Conservation (phyloP, 1,140 invertebrate genomes). For the Dendroctonus ponderosae region DNA sequence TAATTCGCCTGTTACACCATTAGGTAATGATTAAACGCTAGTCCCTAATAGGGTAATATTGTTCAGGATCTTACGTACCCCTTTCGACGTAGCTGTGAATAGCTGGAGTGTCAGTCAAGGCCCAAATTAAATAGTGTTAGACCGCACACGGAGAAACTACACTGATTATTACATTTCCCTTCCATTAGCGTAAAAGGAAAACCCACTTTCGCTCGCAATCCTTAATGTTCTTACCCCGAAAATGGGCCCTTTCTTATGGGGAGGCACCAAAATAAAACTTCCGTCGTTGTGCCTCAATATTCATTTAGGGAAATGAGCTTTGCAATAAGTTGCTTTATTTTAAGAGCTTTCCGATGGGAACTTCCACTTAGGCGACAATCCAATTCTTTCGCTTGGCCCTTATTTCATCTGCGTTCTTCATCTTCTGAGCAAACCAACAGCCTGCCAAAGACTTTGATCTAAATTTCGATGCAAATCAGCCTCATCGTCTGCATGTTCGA, state of each 20-base stretch:
- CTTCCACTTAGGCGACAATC: not conserved
- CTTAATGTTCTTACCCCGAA: slow-evolving; percentile 22
- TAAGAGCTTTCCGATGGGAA: not conserved
- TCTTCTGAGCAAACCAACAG: too few species aligned
- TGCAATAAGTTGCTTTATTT: not conserved
- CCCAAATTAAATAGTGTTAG: slow-evolving; percentile 24
- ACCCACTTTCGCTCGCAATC: slow-evolving; percentile 25
- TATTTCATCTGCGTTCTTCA: too few species aligned
- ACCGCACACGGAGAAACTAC: slow-evolving; percentile 27
- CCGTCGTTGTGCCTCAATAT: slow-evolving; percentile 1
- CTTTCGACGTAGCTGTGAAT: not conserved
- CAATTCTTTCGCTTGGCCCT: not conserved
- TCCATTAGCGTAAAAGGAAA: slow-evolving; percentile 31
- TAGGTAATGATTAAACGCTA: too few species aligned
- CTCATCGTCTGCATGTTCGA: slow-evolving; percentile 1
- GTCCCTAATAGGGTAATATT: slow-evolving; percentile 11
- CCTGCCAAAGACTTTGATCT: too few species aligned
- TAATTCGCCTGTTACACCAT: too few species aligned
- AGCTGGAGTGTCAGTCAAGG: not conserved
- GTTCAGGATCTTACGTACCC: not conserved
- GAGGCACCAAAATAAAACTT: slow-evolving; percentile 15
- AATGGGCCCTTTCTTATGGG: slow-evolving; percentile 17
- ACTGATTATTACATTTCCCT: slow-evolving; percentile 32
- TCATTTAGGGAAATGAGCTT: slow-evolving; percentile 14
- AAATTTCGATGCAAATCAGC: slow-evolving; percentile 16